These are phyloP conservation scores for Apotomis betuletana DNA, from an alignment of 2,888 invertebrate species.

Conservation along the genomic window DNA sequence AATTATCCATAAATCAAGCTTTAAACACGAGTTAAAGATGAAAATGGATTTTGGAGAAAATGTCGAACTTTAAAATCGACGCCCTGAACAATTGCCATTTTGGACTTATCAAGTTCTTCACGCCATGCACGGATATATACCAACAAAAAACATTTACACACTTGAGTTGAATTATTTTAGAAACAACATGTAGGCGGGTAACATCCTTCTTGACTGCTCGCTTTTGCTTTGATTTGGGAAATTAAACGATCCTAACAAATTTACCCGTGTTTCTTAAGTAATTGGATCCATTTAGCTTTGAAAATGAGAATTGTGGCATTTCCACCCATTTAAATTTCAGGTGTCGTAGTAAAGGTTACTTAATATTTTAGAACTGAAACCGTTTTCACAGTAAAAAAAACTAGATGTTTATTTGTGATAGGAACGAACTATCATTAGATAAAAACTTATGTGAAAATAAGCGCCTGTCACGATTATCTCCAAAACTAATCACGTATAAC, in stretches of 20 bases:
- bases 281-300: neutral
- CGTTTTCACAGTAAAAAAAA: no score
- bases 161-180: constrained; percentile 4
- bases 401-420: neutral
- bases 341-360: neutral
- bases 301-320: neutral
- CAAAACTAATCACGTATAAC: constrained; percentile 51
- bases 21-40: no score
- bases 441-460: neutral
- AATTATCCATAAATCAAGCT: no score
- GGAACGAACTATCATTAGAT: neutral
- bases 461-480: constrained; percentile 43
- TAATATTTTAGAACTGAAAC: no score
- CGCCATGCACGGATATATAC: no score
- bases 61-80: no score
- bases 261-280: constrained; percentile 2
- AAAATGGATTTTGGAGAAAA: no score
- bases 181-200: constrained; percentile 8
- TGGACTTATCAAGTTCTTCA: no score
- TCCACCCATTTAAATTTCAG: neutral
- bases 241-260: neutral
- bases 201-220: neutral
- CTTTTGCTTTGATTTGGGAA: neutral
- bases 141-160: constrained; percentile 8
- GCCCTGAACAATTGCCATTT: no score